phyloP scores from a whole-genome alignment of 2,888 invertebrate genomes.

The Tetramorium bicarinatum region DNA sequence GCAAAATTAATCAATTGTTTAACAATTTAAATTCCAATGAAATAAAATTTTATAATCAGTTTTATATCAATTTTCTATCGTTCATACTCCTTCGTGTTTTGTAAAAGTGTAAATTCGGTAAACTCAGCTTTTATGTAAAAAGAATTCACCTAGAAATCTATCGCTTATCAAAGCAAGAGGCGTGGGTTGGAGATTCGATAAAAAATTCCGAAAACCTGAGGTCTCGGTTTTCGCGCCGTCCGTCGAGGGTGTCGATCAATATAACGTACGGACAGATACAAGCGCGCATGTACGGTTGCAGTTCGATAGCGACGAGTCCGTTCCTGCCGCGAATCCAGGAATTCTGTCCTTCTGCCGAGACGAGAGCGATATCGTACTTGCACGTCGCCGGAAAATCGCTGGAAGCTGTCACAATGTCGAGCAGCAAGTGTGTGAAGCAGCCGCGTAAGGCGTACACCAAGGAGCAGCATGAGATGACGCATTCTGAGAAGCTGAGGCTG shows the following conservation, averaged over 20 bases:
- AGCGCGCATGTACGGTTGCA: conserved; percentile 63
- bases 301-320: conserved; percentile 66
- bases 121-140: neutral
- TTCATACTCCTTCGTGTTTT: neutral
- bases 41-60: neutral
- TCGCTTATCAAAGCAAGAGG: neutral
- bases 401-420: conserved; percentile 76
- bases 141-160: neutral
- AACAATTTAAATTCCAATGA: neutral
- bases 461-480: conserved; percentile 85
- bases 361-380: neutral
- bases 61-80: neutral
- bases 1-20: neutral
- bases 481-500: conserved; percentile 83
- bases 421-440: conserved; percentile 82
- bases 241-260: conserved; percentile 64
- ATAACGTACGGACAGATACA: conserved; percentile 45
- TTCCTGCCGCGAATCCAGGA: neutral
- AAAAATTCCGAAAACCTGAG: conserved; percentile 8
- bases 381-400: neutral
- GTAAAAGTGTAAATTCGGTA: neutral
- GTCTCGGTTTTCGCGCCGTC: conserved; percentile 54
- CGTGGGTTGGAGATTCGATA: neutral
- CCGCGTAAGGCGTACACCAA: conserved; percentile 81
- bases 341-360: conserved; percentile 3